Evolutionary conservation across 2,888 invertebrate genomes (phyloP).

Genomic region (Netelia virgata): DNA sequence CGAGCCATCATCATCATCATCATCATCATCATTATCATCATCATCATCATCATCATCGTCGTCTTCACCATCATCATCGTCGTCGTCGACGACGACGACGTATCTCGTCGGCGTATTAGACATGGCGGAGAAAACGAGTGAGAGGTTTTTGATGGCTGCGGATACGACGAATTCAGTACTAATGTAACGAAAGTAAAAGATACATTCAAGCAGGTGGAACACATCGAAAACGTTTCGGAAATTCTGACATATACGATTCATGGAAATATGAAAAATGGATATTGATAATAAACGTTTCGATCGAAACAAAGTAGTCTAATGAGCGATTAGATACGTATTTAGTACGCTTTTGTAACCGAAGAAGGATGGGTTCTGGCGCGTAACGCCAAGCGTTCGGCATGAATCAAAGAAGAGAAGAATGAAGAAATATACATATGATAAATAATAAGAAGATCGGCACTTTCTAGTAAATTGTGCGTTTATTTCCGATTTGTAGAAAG

Average conservation of each 20-base stretch:
- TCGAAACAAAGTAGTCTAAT: too few species aligned
- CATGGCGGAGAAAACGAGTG: slow-evolving; percentile 40
- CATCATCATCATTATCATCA: slow-evolving; percentile 21
- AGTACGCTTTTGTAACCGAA: too few species aligned
- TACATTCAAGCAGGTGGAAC: slow-evolving; percentile 53
- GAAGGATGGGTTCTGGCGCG: too few species aligned
- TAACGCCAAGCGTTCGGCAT: too few species aligned
- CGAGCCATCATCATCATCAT: slow-evolving; percentile 62
- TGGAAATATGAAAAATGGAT: too few species aligned
- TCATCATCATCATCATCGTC: slow-evolving; percentile 49
- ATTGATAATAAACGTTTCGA: too few species aligned
- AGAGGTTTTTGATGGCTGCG: slow-evolving; percentile 57
- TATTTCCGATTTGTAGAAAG: too few species aligned
- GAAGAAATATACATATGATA: too few species aligned
- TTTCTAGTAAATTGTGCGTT: too few species aligned
- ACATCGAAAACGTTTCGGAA: slow-evolving; percentile 40
- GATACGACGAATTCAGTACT: slow-evolving; percentile 57
- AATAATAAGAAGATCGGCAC: too few species aligned
- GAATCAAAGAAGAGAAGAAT: too few species aligned
- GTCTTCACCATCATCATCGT: slow-evolving; percentile 68
- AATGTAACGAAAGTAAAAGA: slow-evolving; percentile 51
- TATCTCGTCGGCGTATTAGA: slow-evolving; percentile 36
- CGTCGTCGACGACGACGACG: slow-evolving; percentile 51
- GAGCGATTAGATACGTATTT: too few species aligned
- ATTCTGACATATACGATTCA: neutral